Evolutionary conservation across 2,888 invertebrate species (phyloP).

Genomic region (Cryptocephalus moraei): DNA sequence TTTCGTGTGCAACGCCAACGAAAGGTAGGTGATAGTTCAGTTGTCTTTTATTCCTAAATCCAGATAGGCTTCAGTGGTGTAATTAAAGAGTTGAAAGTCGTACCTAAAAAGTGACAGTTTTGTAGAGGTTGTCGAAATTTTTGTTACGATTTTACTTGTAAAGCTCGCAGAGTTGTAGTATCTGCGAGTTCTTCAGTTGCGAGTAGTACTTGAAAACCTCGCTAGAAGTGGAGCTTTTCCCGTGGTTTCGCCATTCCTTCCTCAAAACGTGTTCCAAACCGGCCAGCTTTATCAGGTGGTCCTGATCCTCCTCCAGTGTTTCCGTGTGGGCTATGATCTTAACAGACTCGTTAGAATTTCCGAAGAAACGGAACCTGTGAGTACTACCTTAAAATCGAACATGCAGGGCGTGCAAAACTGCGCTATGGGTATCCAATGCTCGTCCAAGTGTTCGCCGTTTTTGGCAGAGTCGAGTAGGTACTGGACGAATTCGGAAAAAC

Average conservation of each 20-base stretch:
- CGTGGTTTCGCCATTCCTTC: conserved; percentile 76
- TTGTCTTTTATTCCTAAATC: conserved; percentile 44
- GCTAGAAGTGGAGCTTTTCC: conserved; percentile 62
- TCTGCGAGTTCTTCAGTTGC: conserved; percentile 61
- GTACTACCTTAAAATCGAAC: conserved; percentile 49
- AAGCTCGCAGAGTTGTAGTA: conserved; percentile 66
- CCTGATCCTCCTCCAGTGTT: conserved; percentile 74
- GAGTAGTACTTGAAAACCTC: conserved; percentile 67
- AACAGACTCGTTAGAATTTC: no score
- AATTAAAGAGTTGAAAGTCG: conserved; percentile 82
- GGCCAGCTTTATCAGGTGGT: conserved; percentile 68
- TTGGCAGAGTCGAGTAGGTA: conserved; percentile 64
- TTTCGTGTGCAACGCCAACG: no score
- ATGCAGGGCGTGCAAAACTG: conserved; percentile 80
- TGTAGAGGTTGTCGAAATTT: not conserved
- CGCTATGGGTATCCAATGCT: conserved; percentile 82
- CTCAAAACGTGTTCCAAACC: conserved; percentile 64
- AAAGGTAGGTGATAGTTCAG: not conserved
- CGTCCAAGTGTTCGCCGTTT: conserved; percentile 57
- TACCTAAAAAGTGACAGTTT: conserved; percentile 42
- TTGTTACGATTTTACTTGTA: conserved; percentile 50
- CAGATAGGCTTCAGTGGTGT: conserved; percentile 62
- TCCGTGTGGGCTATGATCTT: conserved; percentile 69
- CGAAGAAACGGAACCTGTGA: no score
- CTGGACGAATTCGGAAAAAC: conserved; percentile 71